Conservation (phyloP, 2,797 vertebrate genomes). For the Pseudomugil tenellus region DNA sequence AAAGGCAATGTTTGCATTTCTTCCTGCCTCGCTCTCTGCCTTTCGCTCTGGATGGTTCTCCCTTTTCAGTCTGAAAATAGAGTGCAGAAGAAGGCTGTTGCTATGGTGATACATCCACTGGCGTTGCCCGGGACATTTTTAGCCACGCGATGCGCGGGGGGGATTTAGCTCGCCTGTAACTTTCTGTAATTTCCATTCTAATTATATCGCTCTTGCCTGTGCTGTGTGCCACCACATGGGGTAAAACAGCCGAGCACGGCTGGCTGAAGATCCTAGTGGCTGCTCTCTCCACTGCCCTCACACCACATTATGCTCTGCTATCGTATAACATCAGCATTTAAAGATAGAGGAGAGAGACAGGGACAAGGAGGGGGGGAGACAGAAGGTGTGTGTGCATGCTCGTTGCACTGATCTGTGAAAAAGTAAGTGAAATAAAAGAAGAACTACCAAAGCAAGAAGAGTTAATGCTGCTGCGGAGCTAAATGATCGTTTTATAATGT, state of each 20-base stretch:
- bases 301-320: conserved; percentile 56
- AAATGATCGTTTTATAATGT: conserved; percentile 34
- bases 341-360: conserved; percentile 39
- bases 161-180: conserved; percentile 85
- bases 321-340: conserved; percentile 61
- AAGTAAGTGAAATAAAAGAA: conserved; percentile 46
- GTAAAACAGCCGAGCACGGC: conserved; percentile 69
- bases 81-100: conserved; percentile 87
- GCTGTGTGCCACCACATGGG: conserved; percentile 74
- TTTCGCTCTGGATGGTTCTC: conserved; percentile 76
- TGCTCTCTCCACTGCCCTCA: conserved; percentile 66
- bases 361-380: conserved; percentile 13
- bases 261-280: conserved; percentile 62
- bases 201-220: conserved; percentile 83
- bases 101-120: conserved; percentile 88
- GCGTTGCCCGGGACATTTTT: conserved; percentile 87
- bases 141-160: conserved; percentile 82
- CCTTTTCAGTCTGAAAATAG: conserved; percentile 84
- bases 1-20: conserved; percentile 84
- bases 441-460: conserved; percentile 42
- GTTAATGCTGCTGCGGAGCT: conserved; percentile 32
- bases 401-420: conserved; percentile 33
- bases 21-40: conserved; percentile 46
- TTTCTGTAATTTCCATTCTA: conserved; percentile 87
- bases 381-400: conserved; percentile 35